phyloP scores from a whole-genome alignment of 1,140 invertebrate species.

The Cryptotermes secundus region DNA sequence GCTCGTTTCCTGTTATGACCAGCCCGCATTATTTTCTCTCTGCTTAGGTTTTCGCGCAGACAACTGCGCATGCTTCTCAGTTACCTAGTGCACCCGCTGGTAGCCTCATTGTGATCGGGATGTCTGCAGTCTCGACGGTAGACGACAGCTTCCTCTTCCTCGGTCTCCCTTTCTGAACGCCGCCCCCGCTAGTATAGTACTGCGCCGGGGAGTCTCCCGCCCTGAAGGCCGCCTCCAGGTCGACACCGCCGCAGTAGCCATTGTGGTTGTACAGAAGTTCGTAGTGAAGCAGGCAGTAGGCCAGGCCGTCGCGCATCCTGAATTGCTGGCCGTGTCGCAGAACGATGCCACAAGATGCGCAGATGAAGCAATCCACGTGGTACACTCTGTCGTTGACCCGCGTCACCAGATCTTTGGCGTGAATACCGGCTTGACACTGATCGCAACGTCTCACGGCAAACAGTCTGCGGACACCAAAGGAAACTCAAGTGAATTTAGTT shows the following conservation, averaged over 20 bases:
- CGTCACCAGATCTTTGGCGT: constrained; percentile 91
- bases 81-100: constrained; percentile 68
- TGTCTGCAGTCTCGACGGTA: constrained; percentile 56
- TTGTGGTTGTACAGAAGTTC: constrained; percentile 52
- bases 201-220: constrained; percentile 55
- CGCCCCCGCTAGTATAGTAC: constrained; percentile 53
- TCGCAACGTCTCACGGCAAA: constrained; percentile 81
- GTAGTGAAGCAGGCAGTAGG: constrained; percentile 65
- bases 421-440: constrained; percentile 79
- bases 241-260: constrained; percentile 39
- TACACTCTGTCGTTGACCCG: constrained; percentile 83
- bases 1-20: too few relatives aligned
- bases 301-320: constrained; percentile 76
- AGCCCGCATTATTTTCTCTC: too few relatives aligned
- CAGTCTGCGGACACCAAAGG: constrained; percentile 52
- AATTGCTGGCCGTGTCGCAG: constrained; percentile 86
- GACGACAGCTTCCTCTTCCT: constrained; percentile 72
- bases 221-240: constrained; percentile 41
- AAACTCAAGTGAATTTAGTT: too few relatives aligned
- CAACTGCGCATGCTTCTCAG: too few relatives aligned
- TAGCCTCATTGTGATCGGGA: constrained; percentile 68
- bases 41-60: too few relatives aligned
- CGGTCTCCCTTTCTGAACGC: constrained; percentile 76
- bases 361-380: constrained; percentile 89
- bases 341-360: constrained; percentile 75